Percentiles rank a stretch among this genome's conserved stretches.
Evolutionary conservation across 2,797 vertebrate species (phyloP).

Genomic region (Sphenopsis melanotis): DNA sequence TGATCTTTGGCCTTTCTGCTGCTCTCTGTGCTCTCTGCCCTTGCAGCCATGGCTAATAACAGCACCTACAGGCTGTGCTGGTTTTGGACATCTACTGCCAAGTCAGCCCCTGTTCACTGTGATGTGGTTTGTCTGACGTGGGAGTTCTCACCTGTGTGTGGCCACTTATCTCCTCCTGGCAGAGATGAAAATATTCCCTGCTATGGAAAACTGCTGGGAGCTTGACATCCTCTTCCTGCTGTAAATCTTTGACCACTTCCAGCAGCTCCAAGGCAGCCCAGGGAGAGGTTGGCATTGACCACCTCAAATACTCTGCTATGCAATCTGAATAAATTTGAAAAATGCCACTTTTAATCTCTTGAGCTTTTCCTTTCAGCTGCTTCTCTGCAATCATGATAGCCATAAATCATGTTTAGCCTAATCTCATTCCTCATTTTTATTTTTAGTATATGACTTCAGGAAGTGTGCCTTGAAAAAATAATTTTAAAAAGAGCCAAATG

Average conservation of each 20-base stretch:
- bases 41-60: neutral
- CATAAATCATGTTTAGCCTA: neutral
- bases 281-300: neutral
- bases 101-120: neutral
- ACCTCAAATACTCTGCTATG: neutral
- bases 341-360: neutral
- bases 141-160: neutral
- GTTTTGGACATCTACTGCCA: neutral
- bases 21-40: neutral
- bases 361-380: neutral
- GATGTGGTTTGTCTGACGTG: neutral
- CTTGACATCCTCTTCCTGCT: neutral
- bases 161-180: neutral
- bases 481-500: neutral
- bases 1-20: neutral
- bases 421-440: slow-evolving; percentile 7
- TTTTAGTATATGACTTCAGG: neutral
- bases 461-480: neutral
- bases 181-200: neutral
- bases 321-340: neutral
- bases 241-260: neutral
- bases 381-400: neutral
- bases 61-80: neutral
- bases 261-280: neutral
- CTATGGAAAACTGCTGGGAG: neutral